Evolutionary conservation across 30 jellyfish, hydroid and myxozoan species (phyloP), one percentile per base, ranked within the genome.

Genomic region (Hydractinia echinata): DNA sequence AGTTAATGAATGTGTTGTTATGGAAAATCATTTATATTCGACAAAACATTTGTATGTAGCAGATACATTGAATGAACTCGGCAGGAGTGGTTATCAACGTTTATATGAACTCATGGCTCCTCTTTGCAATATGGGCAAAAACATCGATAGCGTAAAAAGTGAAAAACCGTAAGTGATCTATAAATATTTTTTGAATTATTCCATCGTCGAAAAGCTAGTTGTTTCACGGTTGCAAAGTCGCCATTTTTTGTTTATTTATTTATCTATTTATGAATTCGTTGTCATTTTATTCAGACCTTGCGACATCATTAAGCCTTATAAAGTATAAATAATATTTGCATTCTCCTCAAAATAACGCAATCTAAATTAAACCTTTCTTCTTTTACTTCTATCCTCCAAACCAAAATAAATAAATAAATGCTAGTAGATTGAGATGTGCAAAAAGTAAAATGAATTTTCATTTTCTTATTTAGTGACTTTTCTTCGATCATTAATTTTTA

Each of bases 61-160:
- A 64, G 51, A 64, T 64, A 6, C 7, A 51, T 7, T 7, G 18
- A 64, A 13, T 30, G 44, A 30, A 30, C 44, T 30, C 74, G 0
- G 74, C 18, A 64, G 51, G 39, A 64, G 16, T 44, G 51, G 19
- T 64, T n/a, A 44, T 7, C 7, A 64, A 9, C 13, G 0, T 71
- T 8, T 8, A 48, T 8, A 20, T 10, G 51, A 20, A 8, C 18
- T 52, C 9, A 71, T 71, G 81, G 81, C 81, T 19, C 81, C 81
- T 19, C 53, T 71, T 71, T 71, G 81, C 66, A 71, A 30, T 19
- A 71, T 71, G 81, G 81, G 81, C 9, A 71, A 71, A 71, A 71
- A 71, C 55, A 19, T 71, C 5, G 53, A 71, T 71, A 60, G 51
- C 61, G 61, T 20, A 7, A 71, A 71, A 71, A 20, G 60, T 8